Evolutionary conservation across 1,140 invertebrate species (phyloP).

Genomic region (Zaprionus camerounensis): DNA sequence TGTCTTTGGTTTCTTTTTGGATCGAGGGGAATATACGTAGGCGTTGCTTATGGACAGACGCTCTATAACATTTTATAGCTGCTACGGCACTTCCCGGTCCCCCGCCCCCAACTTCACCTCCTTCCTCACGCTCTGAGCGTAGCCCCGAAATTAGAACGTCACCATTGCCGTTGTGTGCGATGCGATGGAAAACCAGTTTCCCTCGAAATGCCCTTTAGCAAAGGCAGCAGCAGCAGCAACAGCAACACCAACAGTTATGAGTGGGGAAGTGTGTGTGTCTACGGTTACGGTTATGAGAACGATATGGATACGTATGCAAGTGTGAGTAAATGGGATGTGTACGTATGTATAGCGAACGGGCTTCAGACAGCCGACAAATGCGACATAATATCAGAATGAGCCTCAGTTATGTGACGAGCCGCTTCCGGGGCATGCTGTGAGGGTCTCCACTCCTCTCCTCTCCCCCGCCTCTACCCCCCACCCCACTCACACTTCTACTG

Average conservation of each 20-base stretch:
- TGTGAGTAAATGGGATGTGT: slow-evolving; percentile 8
- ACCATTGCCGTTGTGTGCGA: slow-evolving; percentile 35
- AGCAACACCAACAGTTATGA: slow-evolving; percentile 30
- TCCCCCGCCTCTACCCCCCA: background rate
- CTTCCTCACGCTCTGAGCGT: slow-evolving; percentile 20
- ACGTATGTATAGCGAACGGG: slow-evolving; percentile 5
- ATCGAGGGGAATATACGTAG: slow-evolving; percentile 30
- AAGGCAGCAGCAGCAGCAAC: slow-evolving; percentile 21
- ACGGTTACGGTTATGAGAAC: slow-evolving; percentile 5
- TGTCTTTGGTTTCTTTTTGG: slow-evolving; percentile 36
- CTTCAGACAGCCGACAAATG: slow-evolving; percentile 30
- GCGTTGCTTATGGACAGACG: slow-evolving; percentile 40
- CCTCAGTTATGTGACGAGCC: slow-evolving; percentile 28
- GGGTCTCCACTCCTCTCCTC: background rate
- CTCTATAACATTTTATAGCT: slow-evolving; percentile 47
- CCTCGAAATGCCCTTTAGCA: slow-evolving; percentile 16
- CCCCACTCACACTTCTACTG: background rate
- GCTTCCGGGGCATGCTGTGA: slow-evolving; percentile 33
- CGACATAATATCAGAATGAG: slow-evolving; percentile 44
- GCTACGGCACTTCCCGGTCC: slow-evolving; percentile 15
- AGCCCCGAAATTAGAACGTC: slow-evolving; percentile 56
- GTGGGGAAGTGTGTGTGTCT: slow-evolving; percentile 2
- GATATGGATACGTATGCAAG: slow-evolving; percentile 1
- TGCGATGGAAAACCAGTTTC: slow-evolving; percentile 52
- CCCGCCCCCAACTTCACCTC: background rate